Conservation (phyloP, 2,113 vertebrate genomes). For the Oriolus oriolus region DNA sequence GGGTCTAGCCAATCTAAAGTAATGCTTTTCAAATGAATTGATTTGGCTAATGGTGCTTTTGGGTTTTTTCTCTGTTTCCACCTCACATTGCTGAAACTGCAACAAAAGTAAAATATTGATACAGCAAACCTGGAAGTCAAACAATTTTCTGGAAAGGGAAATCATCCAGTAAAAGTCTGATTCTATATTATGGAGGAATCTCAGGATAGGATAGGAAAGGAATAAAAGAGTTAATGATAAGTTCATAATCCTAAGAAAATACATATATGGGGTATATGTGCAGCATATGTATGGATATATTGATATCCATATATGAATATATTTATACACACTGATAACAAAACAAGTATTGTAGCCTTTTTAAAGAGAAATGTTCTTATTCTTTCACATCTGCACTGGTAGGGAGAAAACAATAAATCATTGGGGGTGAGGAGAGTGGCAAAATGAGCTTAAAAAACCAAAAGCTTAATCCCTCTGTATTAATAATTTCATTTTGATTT, state of each 20-base stretch:
- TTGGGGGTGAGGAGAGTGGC: not conserved
- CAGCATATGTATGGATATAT: not conserved
- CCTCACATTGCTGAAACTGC: not conserved
- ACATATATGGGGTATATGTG: not conserved
- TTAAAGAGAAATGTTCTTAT: not conserved
- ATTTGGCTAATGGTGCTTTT: not conserved
- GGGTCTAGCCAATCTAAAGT: not conserved
- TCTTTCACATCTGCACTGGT: not conserved
- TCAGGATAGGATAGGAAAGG: not conserved
- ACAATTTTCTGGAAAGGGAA: not conserved
- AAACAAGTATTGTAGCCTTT: not conserved
- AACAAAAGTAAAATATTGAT: not conserved
- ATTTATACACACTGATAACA: not conserved
- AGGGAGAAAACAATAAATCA: not conserved
- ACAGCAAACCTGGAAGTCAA: not conserved
- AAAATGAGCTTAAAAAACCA: not conserved
- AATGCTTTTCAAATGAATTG: not conserved
- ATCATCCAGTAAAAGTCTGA: not conserved
- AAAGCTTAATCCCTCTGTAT: not conserved
- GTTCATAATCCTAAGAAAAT: not conserved
- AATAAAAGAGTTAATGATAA: not conserved
- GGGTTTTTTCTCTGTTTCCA: not conserved
- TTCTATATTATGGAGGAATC: not conserved
- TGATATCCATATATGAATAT: not conserved
- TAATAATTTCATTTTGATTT: not conserved